Conservation (phyloP, 2,797 vertebrate species). For the Coregonus suidteri region DNA sequence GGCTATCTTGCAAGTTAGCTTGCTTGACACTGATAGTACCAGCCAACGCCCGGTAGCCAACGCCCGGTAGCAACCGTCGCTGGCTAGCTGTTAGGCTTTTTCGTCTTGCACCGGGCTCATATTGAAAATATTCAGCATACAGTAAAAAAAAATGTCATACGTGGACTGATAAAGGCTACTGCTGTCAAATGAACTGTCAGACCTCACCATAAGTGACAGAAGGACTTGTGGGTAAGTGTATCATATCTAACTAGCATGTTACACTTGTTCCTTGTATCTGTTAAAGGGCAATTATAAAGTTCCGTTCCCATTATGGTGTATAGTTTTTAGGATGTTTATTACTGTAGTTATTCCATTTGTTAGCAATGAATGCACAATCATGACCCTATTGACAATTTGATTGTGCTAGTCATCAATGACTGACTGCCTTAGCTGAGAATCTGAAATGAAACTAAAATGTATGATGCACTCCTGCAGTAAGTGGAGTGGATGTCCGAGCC, state of each 20-base stretch:
- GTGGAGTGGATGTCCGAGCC: conserved; percentile 51
- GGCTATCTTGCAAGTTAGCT: not conserved
- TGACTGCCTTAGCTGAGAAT: no score
- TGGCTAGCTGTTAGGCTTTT: not conserved
- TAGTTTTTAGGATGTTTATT: no score
- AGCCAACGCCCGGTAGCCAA: not conserved
- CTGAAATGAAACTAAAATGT: not conserved
- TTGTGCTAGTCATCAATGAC: not conserved
- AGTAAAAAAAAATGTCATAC: not conserved
- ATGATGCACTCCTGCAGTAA: not conserved
- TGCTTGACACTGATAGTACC: not conserved
- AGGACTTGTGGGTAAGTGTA: not conserved
- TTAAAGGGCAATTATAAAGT: no score
- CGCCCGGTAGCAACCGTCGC: not conserved
- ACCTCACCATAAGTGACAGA: not conserved
- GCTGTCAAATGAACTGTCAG: not conserved
- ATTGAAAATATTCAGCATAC: not conserved
- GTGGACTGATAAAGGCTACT: not conserved
- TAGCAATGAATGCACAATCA: no score
- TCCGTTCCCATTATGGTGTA: no score
- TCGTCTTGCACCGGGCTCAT: not conserved
- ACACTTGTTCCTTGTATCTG: no score
- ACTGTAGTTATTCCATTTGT: no score
- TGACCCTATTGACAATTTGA: no score
- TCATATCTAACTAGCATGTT: not conserved